Evolutionary conservation across 2,797 vertebrate genomes (phyloP).

Genomic region (Brotula barbata): DNA sequence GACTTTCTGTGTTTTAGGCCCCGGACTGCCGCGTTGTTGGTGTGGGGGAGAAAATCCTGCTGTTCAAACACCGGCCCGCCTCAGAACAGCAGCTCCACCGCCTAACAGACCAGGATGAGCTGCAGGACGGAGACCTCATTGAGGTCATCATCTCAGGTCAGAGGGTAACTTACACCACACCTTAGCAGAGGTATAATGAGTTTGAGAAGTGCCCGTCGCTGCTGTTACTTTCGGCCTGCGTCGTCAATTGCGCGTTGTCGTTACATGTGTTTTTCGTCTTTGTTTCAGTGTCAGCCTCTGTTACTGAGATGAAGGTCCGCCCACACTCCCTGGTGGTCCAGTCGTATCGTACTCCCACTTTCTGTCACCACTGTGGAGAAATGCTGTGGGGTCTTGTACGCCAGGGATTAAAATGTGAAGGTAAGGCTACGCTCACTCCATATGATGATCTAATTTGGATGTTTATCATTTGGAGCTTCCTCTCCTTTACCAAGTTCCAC

Average conservation of each 20-base stretch:
- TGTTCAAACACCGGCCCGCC: constrained; percentile 73
- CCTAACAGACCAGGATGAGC: constrained; percentile 61
- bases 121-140: constrained; percentile 77
- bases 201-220: too few species aligned
- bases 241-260: too few species aligned
- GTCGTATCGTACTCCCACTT: constrained; percentile 80
- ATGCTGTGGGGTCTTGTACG: constrained; percentile 82
- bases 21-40: constrained; percentile 71
- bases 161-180: not conserved
- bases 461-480: too few species aligned
- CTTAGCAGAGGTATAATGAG: too few species aligned
- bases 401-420: constrained; percentile 81
- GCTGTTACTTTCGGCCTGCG: too few species aligned
- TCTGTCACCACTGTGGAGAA: constrained; percentile 81
- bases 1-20: too few species aligned
- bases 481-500: too few species aligned
- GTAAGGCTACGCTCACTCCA: constrained; percentile 31
- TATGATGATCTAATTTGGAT: too few species aligned
- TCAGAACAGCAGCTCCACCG: constrained; percentile 67
- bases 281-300: constrained; percentile 43
- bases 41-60: constrained; percentile 70
- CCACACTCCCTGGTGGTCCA: constrained; percentile 78
- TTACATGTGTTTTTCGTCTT: too few species aligned
- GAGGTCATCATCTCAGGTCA: constrained; percentile 79
- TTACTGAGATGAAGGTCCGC: constrained; percentile 70